Evolutionary conservation across 2,888 invertebrate species (phyloP).

Genomic region (Biston betularia): DNA sequence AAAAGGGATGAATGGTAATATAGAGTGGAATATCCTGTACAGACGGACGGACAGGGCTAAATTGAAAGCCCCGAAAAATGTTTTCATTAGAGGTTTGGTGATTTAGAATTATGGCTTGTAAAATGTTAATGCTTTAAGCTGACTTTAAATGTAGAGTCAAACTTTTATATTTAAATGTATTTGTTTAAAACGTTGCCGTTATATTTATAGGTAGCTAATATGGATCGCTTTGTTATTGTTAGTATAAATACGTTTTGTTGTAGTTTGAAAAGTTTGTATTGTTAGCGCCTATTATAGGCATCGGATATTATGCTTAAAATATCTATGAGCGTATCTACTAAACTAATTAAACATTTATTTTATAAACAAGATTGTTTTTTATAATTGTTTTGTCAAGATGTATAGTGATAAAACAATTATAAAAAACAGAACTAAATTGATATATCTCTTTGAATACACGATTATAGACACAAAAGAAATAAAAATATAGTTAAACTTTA

Average conservation of each 20-base stretch:
- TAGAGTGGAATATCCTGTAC: slow-evolving; percentile 45
- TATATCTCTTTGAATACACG: too few relatives aligned
- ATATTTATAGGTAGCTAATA: neutral
- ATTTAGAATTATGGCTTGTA: slow-evolving; percentile 34
- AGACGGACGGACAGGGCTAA: slow-evolving; percentile 26
- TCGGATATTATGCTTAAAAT: neutral
- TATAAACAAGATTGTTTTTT: too few relatives aligned
- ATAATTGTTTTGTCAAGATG: too few relatives aligned
- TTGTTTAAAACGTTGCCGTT: neutral
- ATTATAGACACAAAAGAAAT: neutral
- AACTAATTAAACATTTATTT: too few relatives aligned
- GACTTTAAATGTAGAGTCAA: neutral
- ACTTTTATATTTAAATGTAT: neutral
- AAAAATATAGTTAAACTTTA: neutral
- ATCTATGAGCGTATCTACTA: too few relatives aligned
- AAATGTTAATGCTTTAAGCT: slow-evolving; percentile 21
- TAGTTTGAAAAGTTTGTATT: neutral
- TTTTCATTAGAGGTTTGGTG: slow-evolving; percentile 31
- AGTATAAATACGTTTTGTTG: neutral
- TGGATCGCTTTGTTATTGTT: neutral
- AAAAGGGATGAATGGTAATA: slow-evolving; percentile 47
- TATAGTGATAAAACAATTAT: too few relatives aligned
- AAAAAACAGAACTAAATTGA: too few relatives aligned
- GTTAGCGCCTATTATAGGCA: neutral
- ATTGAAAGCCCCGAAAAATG: slow-evolving; percentile 32